phyloP scores from a whole-genome alignment of 2,888 invertebrate genomes.

The Aproaerema taeniolella region DNA sequence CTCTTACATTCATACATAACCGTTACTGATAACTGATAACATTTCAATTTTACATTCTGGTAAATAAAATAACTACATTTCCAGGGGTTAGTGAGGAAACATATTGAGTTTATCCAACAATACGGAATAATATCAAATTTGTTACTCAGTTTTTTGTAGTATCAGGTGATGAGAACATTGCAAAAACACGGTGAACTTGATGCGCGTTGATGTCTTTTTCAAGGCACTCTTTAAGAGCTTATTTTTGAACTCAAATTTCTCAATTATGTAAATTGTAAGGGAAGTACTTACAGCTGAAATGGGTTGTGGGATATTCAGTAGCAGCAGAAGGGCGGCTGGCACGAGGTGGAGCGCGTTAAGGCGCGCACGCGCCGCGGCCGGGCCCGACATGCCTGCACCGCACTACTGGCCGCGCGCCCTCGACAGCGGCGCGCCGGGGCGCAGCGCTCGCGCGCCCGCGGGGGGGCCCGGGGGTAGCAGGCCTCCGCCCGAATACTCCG shows the following conservation, averaged over 20 bases:
- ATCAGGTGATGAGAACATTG: not conserved
- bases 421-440: constrained; percentile 31
- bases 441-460: constrained; percentile 36
- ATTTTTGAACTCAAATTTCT: not conserved
- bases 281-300: constrained; percentile 56
- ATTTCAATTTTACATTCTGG: too few species aligned
- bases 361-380: constrained; percentile 72
- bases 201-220: constrained; percentile 42
- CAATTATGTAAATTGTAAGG: not conserved
- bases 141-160: too few species aligned
- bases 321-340: constrained; percentile 51
- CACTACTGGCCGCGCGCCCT: constrained; percentile 66
- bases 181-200: not conserved
- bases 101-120: too few species aligned
- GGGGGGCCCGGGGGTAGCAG: constrained; percentile 43
- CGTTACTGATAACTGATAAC: too few species aligned
- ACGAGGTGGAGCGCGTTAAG: constrained; percentile 51
- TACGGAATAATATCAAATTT: too few species aligned
- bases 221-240: constrained; percentile 4
- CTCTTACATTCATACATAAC: too few species aligned
- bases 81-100: too few species aligned
- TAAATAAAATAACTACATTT: too few species aligned
- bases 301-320: constrained; percentile 41
- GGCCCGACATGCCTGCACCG: constrained; percentile 74
- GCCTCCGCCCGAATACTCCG: constrained; percentile 55